Conservation (phyloP, 2,888 invertebrate species). For the Oscheius sp. region DNA sequence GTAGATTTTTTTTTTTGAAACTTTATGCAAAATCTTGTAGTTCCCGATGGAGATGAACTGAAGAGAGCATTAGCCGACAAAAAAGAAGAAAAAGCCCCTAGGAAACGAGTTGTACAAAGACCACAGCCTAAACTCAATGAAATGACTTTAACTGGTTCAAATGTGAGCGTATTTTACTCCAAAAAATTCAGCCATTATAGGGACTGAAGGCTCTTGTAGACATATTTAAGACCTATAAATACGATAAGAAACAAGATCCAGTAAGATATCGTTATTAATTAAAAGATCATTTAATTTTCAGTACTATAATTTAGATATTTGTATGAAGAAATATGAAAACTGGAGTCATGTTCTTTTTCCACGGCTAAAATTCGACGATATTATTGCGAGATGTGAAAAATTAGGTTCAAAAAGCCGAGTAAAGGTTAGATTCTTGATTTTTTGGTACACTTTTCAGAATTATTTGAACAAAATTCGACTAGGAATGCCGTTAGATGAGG, state of each 20-base stretch:
- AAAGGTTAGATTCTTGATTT: conserved; percentile 27
- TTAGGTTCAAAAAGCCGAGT: conserved; percentile 44
- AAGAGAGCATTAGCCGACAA: conserved; percentile 17
- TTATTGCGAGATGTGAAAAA: conserved; percentile 45
- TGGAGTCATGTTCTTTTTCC: conserved; percentile 53
- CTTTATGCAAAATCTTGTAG: background rate
- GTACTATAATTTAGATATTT: conserved; percentile 43
- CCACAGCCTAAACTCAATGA: conserved; percentile 44
- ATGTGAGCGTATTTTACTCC: conserved; percentile 15
- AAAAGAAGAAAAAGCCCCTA: background rate
- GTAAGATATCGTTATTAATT: conserved; percentile 28
- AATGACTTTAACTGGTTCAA: conserved; percentile 36
- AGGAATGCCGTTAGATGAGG: conserved; percentile 42
- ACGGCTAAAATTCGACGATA: conserved; percentile 49
- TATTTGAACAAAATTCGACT: conserved; percentile 34
- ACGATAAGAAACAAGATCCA: conserved; percentile 45
- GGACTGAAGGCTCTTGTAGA: conserved; percentile 40
- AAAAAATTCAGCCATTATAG: background rate
- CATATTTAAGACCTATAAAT: conserved; percentile 41
- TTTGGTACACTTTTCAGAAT: conserved; percentile 25
- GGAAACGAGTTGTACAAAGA: conserved; percentile 33
- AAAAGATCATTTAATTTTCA: background rate
- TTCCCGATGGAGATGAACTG: conserved; percentile 20
- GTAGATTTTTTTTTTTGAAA: background rate
- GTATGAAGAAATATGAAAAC: conserved; percentile 51